A percentile compares a stretch with the other conserved stretches of the same genome.
These are phyloP conservation scores for Nesogale talazaci DNA, from an alignment of 2,113 vertebrate genomes.

Conservation along the genomic window DNA sequence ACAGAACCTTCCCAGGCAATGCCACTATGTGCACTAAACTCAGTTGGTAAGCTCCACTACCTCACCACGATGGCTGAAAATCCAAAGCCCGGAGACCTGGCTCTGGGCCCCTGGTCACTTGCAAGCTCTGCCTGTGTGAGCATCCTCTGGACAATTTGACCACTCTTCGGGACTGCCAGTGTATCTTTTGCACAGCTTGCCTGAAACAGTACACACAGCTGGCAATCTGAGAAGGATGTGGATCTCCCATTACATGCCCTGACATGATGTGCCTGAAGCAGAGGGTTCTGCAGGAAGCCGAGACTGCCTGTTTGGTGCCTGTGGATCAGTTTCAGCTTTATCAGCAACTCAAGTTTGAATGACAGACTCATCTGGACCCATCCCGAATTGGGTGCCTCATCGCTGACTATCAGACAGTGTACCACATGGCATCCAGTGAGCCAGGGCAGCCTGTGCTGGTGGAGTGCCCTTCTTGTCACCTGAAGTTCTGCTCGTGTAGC, in stretches of 20 bases:
- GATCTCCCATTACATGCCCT: conserved; percentile 94
- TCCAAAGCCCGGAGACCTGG: conserved; percentile 79
- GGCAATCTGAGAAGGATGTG: conserved; percentile 93
- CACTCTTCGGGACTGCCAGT: conserved; percentile 91
- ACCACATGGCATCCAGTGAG: conserved; percentile 82
- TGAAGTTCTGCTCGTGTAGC: conserved; percentile 93
- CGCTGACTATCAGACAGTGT: conserved; percentile 93
- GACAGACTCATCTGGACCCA: conserved; percentile 95
- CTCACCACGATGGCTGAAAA: conserved; percentile 86
- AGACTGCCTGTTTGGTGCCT: conserved; percentile 92
- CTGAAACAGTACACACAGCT: conserved; percentile 93
- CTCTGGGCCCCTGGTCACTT: conserved; percentile 86
- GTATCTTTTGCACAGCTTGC: conserved; percentile 94
- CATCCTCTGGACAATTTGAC: conserved; percentile 89
- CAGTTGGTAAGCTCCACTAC: conserved; percentile 66
- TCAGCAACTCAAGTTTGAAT: conserved; percentile 94
- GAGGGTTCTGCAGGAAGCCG: conserved; percentile 92
- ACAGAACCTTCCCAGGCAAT: no score
- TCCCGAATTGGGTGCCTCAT: conserved; percentile 94
- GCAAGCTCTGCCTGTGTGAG: conserved; percentile 95
- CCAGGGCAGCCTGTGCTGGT: conserved; percentile 86
- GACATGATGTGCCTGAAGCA: conserved; percentile 91
- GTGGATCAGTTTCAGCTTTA: conserved; percentile 92
- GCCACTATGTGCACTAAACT: no score
- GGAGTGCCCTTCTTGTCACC: conserved; percentile 89